Evolutionary conservation across 1,140 invertebrate genomes (phyloP).

Genomic region (Delia radicum): DNA sequence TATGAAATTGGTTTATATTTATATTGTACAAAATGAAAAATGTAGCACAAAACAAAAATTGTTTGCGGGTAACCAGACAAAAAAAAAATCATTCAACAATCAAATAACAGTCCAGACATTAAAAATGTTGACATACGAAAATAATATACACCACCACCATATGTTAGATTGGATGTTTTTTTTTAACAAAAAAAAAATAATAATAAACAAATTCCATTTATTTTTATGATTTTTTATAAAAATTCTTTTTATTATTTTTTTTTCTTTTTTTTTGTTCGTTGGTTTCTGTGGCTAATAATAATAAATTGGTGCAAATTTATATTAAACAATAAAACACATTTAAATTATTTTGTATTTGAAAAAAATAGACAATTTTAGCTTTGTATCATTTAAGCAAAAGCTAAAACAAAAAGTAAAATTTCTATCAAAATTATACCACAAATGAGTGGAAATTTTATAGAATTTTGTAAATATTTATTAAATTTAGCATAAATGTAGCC

Average conservation of each 20-base stretch:
- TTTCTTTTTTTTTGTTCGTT: not conserved
- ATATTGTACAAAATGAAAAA: too few relatives aligned
- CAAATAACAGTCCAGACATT: not conserved
- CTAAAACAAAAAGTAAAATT: too few relatives aligned
- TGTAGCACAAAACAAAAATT: not conserved
- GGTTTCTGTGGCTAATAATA: not conserved
- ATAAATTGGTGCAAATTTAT: not conserved
- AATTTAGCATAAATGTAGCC: too few relatives aligned
- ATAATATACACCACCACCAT: not conserved
- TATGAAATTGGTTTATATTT: too few relatives aligned
- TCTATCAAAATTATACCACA: too few relatives aligned
- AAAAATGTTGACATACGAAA: not conserved
- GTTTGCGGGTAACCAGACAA: not conserved
- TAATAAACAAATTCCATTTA: not conserved
- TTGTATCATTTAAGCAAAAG: too few relatives aligned
- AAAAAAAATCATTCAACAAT: not conserved
- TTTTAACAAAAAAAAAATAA: not conserved
- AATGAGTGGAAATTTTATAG: too few relatives aligned
- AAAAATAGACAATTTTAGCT: too few relatives aligned
- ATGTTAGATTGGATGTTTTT: not conserved
- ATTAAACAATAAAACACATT: not conserved
- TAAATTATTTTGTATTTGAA: not conserved
- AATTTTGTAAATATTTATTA: too few relatives aligned
- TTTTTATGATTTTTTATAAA: not conserved
- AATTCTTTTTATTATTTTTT: not conserved